Evolutionary conservation across 2,797 vertebrate species (phyloP).

Genomic region (Paratrypauchen microcephalus): DNA sequence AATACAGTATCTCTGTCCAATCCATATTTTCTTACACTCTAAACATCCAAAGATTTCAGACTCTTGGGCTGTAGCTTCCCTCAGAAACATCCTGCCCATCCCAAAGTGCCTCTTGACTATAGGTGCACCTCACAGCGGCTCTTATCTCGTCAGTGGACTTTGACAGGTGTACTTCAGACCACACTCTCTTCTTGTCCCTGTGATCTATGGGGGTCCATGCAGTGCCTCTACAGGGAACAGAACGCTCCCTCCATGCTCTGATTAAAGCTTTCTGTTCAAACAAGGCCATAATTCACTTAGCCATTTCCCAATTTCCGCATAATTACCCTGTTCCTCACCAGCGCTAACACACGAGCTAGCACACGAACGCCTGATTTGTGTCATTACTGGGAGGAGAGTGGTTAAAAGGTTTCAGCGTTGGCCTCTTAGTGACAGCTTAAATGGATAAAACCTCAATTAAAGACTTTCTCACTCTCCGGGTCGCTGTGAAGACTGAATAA

Average conservation of each 20-base stretch:
- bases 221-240: slow-evolving; percentile 36
- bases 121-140: neutral
- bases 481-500: slow-evolving; percentile 57
- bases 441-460: slow-evolving; percentile 80
- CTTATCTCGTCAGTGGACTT: neutral
- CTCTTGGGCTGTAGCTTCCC: neutral
- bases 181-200: slow-evolving; percentile 29
- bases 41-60: too few species aligned
- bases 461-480: slow-evolving; percentile 52
- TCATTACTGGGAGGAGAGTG: slow-evolving; percentile 74
- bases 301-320: slow-evolving; percentile 75
- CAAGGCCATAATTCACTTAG: slow-evolving; percentile 80
- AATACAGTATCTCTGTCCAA: too few species aligned
- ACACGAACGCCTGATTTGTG: slow-evolving; percentile 71
- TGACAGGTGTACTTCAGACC: slow-evolving; percentile 37
- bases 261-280: slow-evolving; percentile 74
- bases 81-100: neutral
- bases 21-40: too few species aligned
- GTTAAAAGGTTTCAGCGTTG: slow-evolving; percentile 76
- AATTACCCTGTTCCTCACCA: slow-evolving; percentile 69
- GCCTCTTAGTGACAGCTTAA: slow-evolving; percentile 78
- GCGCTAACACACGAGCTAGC: slow-evolving; percentile 27
- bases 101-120: neutral
- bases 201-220: slow-evolving; percentile 32
- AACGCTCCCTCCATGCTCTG: slow-evolving; percentile 50